Conservation (phyloP, 2,797 vertebrate species). For the Falco concolor region DNA sequence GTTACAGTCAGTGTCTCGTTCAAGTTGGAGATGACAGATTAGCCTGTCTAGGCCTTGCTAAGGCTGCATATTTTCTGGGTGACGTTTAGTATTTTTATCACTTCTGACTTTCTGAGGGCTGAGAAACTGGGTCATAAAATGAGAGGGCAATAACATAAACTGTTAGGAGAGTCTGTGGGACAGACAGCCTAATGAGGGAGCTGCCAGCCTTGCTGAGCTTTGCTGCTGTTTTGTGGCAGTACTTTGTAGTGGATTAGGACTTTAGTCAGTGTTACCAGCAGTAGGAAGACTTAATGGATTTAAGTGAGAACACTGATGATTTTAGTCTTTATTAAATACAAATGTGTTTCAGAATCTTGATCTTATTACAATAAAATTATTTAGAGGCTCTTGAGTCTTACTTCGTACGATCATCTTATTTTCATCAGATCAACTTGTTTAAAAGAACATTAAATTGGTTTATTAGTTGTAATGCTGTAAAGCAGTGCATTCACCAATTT, state of each 20-base stretch:
- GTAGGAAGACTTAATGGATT: not conserved
- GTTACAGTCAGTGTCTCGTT: not conserved
- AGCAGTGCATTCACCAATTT: not conserved
- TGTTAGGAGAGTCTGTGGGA: not conserved
- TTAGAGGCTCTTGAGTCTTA: not conserved
- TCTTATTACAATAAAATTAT: not conserved
- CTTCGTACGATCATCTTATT: not conserved
- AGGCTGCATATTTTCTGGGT: not conserved
- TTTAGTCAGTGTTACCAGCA: not conserved
- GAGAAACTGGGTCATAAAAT: not conserved
- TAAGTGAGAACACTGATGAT: not conserved
- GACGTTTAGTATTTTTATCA: not conserved
- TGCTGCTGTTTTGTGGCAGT: not conserved
- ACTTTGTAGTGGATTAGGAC: not conserved
- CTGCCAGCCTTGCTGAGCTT: not conserved
- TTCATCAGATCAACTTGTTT: not conserved
- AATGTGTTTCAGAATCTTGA: not conserved
- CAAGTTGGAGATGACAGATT: not conserved
- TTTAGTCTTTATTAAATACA: not conserved
- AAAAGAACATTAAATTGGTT: not conserved
- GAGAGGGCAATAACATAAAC: not conserved
- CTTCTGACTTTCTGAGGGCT: not conserved
- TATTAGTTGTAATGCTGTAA: not conserved
- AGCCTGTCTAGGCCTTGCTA: not conserved
- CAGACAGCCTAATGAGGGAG: not conserved